A percentile compares a stretch with the other conserved stretches of the same genome.
Evolutionary conservation across 2,888 invertebrate genomes (phyloP).

Genomic region (Heliconius ethilla): DNA sequence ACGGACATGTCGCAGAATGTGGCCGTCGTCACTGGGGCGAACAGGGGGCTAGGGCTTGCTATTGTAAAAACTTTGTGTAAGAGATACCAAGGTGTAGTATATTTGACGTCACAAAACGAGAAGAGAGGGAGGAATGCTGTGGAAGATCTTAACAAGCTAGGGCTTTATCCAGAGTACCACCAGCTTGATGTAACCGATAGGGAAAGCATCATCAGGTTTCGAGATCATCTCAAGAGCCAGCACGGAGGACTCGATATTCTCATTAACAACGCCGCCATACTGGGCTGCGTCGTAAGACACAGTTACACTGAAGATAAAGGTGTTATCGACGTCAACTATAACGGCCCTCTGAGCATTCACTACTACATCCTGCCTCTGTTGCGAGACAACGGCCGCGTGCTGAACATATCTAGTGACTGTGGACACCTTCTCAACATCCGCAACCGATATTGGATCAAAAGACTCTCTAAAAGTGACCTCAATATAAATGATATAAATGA

Average conservation of each 20-base stretch:
- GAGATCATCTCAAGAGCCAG: constrained; percentile 78
- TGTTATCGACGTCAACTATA: constrained; percentile 86
- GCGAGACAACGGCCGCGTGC: constrained; percentile 84
- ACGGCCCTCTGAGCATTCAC: constrained; percentile 83
- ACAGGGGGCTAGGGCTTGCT: constrained; percentile 85
- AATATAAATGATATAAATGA: constrained; percentile 62
- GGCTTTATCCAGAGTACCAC: constrained; percentile 51
- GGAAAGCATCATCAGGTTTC: constrained; percentile 81
- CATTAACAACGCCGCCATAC: constrained; percentile 88
- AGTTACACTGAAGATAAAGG: constrained; percentile 77
- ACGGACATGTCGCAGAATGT: constrained; percentile 49
- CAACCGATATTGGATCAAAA: constrained; percentile 67
- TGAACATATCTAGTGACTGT: constrained; percentile 86
- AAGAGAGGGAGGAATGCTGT: constrained; percentile 51
- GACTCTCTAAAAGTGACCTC: constrained; percentile 57
- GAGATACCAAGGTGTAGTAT: constrained; percentile 84
- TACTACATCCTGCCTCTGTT: constrained; percentile 86
- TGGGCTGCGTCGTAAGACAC: constrained; percentile 59
- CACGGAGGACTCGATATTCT: constrained; percentile 88
- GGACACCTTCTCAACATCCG: constrained; percentile 84
- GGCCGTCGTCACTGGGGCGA: constrained; percentile 81
- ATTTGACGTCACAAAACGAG: constrained; percentile 84
- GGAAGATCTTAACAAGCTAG: constrained; percentile 51
- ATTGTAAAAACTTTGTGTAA: constrained; percentile 82
- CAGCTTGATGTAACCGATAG: constrained; percentile 84